Conservation (phyloP, 1,140 invertebrate genomes). For the Eurosta solidaginis region DNA sequence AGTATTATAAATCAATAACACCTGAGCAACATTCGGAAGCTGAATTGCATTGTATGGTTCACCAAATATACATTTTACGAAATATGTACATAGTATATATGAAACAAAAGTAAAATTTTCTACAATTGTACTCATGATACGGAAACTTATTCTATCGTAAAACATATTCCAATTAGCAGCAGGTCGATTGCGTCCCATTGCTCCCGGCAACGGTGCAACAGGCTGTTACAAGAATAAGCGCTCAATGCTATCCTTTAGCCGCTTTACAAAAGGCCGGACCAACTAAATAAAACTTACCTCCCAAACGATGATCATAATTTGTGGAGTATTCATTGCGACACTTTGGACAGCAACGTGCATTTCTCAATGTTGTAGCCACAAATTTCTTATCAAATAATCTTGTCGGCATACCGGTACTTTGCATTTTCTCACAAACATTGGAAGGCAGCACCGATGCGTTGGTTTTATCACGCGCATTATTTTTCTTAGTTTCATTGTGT, state of each 20-base stretch:
- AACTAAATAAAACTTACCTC: slow-evolving; percentile 2
- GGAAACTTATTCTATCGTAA: too few species aligned
- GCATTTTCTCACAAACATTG: background rate
- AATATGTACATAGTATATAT: too few species aligned
- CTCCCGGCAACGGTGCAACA: too few species aligned
- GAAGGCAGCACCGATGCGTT: background rate
- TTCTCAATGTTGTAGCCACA: slow-evolving; percentile 42
- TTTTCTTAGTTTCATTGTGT: background rate
- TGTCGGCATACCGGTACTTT: background rate
- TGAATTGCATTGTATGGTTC: too few species aligned
- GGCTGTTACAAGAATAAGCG: too few species aligned
- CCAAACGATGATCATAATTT: slow-evolving; percentile 19
- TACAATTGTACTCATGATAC: too few species aligned
- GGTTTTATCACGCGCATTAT: background rate
- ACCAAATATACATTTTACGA: too few species aligned
- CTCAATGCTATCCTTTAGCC: background rate
- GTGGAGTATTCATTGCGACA: slow-evolving; percentile 36
- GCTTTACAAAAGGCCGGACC: background rate
- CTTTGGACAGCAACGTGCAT: slow-evolving; percentile 42
- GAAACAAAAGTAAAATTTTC: too few species aligned
- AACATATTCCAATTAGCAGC: too few species aligned
- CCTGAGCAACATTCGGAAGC: too few species aligned
- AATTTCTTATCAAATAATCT: slow-evolving; percentile 49
- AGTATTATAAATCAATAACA: too few species aligned
- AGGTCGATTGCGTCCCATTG: too few species aligned